Evolutionary conservation across 2,888 invertebrate genomes (phyloP).

Genomic region (Lapara coniferarum): DNA sequence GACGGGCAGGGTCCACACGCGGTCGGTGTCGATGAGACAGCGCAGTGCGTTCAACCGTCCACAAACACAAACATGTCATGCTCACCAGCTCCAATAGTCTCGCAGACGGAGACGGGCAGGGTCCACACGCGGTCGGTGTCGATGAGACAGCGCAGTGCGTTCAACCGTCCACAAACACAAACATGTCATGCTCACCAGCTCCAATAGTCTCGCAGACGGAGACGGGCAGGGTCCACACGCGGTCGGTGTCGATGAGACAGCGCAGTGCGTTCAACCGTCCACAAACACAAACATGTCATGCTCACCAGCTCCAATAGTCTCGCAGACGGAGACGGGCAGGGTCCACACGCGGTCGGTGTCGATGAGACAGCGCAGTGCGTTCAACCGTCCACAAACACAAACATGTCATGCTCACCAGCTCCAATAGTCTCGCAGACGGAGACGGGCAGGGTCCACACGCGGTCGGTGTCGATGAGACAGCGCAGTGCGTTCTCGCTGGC

Average conservation of each 20-base stretch:
- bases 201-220: conserved; percentile 51
- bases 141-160: conserved; percentile 58
- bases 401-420: conserved; percentile 43
- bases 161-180: too few species aligned
- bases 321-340: conserved; percentile 57
- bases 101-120: conserved; percentile 57
- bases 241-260: conserved; percentile 55
- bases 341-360: conserved; percentile 55
- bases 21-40: conserved; percentile 55
- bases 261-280: conserved; percentile 54
- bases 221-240: conserved; percentile 58
- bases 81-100: conserved; percentile 48
- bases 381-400: conserved; percentile 27
- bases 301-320: conserved; percentile 48
- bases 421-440: conserved; percentile 51
- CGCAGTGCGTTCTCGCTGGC: conserved; percentile 61
- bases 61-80: too few species aligned
- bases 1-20: conserved; percentile 58
- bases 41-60: conserved; percentile 55
- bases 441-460: conserved; percentile 58
- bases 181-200: too few species aligned
- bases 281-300: too few species aligned
- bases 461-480: conserved; percentile 55
- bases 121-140: conserved; percentile 55
- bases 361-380: conserved; percentile 58